Evolutionary conservation across 2,113 vertebrate genomes (phyloP), one percentile per base, ranked within the genome.

Genomic region (Jaculus jaculus): DNA sequence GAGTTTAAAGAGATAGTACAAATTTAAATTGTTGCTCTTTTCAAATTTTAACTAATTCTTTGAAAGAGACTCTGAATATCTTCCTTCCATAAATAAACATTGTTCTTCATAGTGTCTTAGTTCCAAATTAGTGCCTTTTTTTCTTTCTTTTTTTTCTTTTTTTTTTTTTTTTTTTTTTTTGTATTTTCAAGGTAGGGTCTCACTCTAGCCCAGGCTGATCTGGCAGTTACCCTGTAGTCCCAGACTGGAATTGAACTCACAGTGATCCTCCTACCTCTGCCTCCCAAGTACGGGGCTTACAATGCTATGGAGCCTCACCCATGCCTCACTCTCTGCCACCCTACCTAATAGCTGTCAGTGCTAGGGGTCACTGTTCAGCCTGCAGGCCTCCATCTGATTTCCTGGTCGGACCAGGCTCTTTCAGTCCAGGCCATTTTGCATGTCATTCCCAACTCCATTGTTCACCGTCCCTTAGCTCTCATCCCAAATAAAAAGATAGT

Each of bases 1-100:
- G 54, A 54, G 6, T 16, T 54, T 54, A 54, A 54, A 54, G 3
- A 54, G 42, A 54, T 54, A 54, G 54, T 54, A 54, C 54, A 54
- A 47, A 89, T 92, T 85, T 85, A 68, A 61, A 26, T 74, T 47
- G 65, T 69, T 88, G 61, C n/a, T n/a, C 5, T 47, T 47, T 47
- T 47, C 5, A 47, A 47, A 47, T 47, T 47, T 47, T 47, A 47
- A 47, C 42, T 47, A 79, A 90, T 77, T 74, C 12, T 93, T 94
- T 80, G n/a, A 84, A 85, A 83, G 8, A 6, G 47, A 60, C 4
- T 42, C 73, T 89, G 37, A 78, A 54, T 28, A 51, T 63, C 39
- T 82, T 20, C 8, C 86, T 90, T 93, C 20, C 73, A 32, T n/a
- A 17, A 11, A 58, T 68, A 91, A 83, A 82, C 69, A 28, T 20